A percentile compares a stretch with the other conserved stretches of the same genome.
phyloP scores from a whole-genome alignment of 1,140 invertebrate genomes.

The Tetramorium parvispinum region DNA sequence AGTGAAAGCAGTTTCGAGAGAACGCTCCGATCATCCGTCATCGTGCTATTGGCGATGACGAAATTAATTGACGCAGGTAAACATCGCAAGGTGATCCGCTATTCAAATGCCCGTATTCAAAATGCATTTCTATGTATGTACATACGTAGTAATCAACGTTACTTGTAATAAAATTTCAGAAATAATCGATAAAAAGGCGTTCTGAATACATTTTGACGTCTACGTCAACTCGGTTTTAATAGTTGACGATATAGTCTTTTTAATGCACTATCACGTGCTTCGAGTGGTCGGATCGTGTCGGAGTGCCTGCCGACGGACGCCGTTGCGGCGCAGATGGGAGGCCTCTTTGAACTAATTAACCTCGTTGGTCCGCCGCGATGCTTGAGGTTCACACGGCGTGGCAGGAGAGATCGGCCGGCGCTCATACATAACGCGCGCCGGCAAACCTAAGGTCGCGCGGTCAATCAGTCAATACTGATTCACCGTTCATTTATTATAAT shows the following conservation, averaged over 20 bases:
- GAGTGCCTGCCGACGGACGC: background rate
- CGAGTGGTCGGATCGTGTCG: background rate
- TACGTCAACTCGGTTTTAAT: too few relatives aligned
- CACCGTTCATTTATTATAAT: conserved; percentile 81
- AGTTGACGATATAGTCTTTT: too few relatives aligned
- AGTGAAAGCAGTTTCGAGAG: background rate
- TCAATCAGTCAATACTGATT: conserved; percentile 81
- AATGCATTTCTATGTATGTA: too few relatives aligned
- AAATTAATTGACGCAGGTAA: background rate
- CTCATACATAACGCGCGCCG: conserved; percentile 48
- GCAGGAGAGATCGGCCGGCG: background rate
- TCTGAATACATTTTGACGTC: too few relatives aligned
- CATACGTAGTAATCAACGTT: too few relatives aligned
- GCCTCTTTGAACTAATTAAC: conserved; percentile 79
- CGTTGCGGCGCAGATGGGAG: conserved; percentile 54
- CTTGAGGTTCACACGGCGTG: conserved; percentile 77
- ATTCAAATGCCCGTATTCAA: too few relatives aligned
- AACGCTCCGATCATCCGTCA: too few relatives aligned
- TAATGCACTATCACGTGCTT: background rate
- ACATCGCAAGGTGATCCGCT: background rate
- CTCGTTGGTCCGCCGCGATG: conserved; percentile 66
- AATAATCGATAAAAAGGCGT: too few relatives aligned
- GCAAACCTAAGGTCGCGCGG: conserved; percentile 72
- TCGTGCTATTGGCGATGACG: background rate
- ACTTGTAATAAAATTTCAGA: too few relatives aligned